Evolutionary conservation across 2,888 invertebrate genomes (phyloP).

Genomic region (Hypomecis punctinalis): DNA sequence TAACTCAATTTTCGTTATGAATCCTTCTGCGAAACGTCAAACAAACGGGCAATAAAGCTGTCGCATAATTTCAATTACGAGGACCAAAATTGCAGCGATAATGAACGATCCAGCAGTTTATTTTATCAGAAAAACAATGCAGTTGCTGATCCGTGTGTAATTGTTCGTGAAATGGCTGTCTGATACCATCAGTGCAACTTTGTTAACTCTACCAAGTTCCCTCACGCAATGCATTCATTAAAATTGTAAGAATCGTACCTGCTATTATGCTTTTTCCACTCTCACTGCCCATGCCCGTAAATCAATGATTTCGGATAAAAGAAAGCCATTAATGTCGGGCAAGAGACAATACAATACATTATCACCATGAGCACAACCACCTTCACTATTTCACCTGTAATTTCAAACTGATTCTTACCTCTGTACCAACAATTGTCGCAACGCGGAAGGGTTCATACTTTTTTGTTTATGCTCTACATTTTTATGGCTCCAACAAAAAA

Average conservation of each 20-base stretch:
- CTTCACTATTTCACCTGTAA: conserved; percentile 83
- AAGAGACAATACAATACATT: conserved; percentile 71
- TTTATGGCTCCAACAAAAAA: conserved; percentile 76
- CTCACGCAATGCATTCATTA: conserved; percentile 22
- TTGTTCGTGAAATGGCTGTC: conserved; percentile 21
- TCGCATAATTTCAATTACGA: conserved; percentile 18
- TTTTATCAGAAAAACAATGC: conserved; percentile 24
- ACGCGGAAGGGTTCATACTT: conserved; percentile 77
- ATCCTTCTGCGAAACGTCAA: conserved; percentile 22
- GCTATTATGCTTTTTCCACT: conserved; percentile 53
- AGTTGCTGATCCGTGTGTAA: conserved; percentile 5
- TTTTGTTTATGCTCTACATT: conserved; percentile 81
- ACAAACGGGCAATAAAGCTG: conserved; percentile 16
- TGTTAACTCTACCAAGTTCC: conserved; percentile 11
- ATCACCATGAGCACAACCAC: conserved; percentile 73
- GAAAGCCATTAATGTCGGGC: conserved; percentile 74
- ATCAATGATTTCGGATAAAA: conserved; percentile 77
- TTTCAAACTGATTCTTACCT: conserved; percentile 73
- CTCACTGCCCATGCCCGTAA: conserved; percentile 65
- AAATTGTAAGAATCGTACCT: conserved; percentile 55
- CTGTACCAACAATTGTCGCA: conserved; percentile 60
- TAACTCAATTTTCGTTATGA: conserved; percentile 13
- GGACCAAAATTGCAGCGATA: conserved; percentile 23
- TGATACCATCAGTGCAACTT: conserved; percentile 22
- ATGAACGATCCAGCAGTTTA: conserved; percentile 15